phyloP scores from a whole-genome alignment of 2,797 vertebrate species.

The Anabas testudineus region DNA sequence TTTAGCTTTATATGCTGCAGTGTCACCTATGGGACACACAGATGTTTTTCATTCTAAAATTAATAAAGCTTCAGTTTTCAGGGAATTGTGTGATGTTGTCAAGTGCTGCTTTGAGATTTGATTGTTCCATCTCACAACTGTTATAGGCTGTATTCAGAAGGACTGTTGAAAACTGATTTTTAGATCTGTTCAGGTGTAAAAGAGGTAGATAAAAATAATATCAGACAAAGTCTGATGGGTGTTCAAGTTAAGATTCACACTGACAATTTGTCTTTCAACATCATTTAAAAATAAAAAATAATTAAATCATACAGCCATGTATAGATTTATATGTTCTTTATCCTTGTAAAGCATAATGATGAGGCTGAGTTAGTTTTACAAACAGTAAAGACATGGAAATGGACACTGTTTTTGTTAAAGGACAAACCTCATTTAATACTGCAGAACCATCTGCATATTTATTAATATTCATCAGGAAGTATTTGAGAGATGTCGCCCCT shows the following conservation, averaged over 20 bases:
- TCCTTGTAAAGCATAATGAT: background rate
- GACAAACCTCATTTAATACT: background rate
- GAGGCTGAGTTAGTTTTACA: background rate
- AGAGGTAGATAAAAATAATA: background rate
- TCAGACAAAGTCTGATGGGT: background rate
- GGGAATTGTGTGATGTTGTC: background rate
- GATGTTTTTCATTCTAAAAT: background rate
- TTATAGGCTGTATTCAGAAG: background rate
- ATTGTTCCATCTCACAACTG: background rate
- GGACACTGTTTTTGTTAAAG: background rate
- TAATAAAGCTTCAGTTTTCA: conserved; percentile 23
- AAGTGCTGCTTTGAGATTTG: conserved; percentile 8
- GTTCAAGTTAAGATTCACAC: background rate
- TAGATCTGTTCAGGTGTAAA: background rate
- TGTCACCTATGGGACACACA: background rate
- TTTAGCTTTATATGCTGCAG: background rate
- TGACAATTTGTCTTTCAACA: background rate
- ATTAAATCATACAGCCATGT: conserved; percentile 9
- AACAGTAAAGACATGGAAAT: too few relatives aligned
- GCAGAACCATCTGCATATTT: background rate
- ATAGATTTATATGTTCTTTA: background rate
- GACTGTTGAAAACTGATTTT: background rate
- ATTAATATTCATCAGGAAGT: too few relatives aligned
- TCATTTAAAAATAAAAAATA: background rate
- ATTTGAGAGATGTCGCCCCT: too few relatives aligned